Conservation (phyloP, 1,140 invertebrate species). For the Orius insidiosus region DNA sequence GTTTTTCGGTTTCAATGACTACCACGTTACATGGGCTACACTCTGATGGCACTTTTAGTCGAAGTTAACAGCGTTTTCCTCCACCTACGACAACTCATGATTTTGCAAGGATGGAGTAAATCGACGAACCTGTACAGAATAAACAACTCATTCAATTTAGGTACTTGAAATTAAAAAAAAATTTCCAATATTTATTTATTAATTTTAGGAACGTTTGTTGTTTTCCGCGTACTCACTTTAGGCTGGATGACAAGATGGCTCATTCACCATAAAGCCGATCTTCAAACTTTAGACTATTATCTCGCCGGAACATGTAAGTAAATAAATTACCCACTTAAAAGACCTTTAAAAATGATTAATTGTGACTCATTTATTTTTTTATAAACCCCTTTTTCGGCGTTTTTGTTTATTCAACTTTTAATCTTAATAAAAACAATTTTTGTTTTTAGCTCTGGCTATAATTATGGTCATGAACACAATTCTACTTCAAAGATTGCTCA, state of each 20-base stretch:
- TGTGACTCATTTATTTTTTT: neutral
- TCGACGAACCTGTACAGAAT: constrained; percentile 23
- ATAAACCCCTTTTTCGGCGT: neutral
- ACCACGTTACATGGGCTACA: constrained; percentile 26
- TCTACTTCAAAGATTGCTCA: constrained; percentile 18
- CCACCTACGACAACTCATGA: constrained; percentile 26
- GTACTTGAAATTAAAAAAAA: constrained; percentile 23
- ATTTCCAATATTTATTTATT: too few relatives aligned
- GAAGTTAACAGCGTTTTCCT: constrained; percentile 31
- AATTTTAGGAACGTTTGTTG: constrained; percentile 29
- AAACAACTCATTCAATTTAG: constrained; percentile 30
- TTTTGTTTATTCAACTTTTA: neutral
- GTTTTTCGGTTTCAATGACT: constrained; percentile 25
- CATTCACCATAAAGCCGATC: constrained; percentile 27
- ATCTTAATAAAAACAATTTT: constrained; percentile 3
- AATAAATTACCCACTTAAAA: too few relatives aligned
- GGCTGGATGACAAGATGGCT: constrained; percentile 37
- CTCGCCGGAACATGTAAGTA: constrained; percentile 18
- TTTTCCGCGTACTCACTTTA: constrained; percentile 32
- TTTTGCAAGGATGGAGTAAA: constrained; percentile 23
- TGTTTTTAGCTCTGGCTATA: constrained; percentile 17
- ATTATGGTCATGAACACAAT: constrained; percentile 20
- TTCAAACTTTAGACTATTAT: constrained; percentile 23
- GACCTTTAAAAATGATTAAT: neutral
- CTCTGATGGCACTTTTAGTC: constrained; percentile 26